Evolutionary conservation across 2,797 vertebrate genomes (phyloP), one percentile per base, ranked within the genome.

Genomic region (Anguilla anguilla): DNA sequence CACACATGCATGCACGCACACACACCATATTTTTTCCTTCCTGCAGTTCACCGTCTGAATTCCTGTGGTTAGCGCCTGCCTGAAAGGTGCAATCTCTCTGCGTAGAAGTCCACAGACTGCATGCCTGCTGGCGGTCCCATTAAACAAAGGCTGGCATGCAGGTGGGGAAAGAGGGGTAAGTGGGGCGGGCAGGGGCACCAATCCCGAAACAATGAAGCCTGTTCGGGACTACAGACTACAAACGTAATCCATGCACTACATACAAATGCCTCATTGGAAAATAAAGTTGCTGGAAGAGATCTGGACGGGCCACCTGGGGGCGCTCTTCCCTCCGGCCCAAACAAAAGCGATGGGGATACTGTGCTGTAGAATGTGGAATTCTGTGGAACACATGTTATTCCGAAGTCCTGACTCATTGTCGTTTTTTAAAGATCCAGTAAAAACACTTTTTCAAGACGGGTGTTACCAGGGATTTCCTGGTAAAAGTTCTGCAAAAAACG

Each of bases 121-220:
- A 88, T 92, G 94, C 93, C 93, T 93, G 91, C 91, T 91, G 86
- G 93, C 57, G 89, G 91, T 83, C 89, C 93, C 92, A 95, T 94
- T 94, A 94, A 95, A 95, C 90, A 94, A 91, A 93, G 91, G 89
- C 90, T 90, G 92, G 93, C 93, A 94, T 91, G 90, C 91, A 89
- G 92, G 64, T 46, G 89, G 88, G 89, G 84, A 88, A 90, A 88
- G 91, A 86, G 86, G 88, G 55, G 84, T 43, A 3, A 43, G 39
- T 43, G 89, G 87, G 22, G 2, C 2, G 1, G 1, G 64, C 7
- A 22, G 3, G 31, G 85, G 43, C 49, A 59, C 57, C 43, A 89
- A 89, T 79, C 43, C 79, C 86, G 64, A 88, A 89, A 88, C 83
- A 87, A 86, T 89, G 86, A 90, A 84, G 83, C 49, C 49, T 28